phyloP scores from a whole-genome alignment of 2,797 vertebrate species.

The Odontamblyopus lacepedii region DNA sequence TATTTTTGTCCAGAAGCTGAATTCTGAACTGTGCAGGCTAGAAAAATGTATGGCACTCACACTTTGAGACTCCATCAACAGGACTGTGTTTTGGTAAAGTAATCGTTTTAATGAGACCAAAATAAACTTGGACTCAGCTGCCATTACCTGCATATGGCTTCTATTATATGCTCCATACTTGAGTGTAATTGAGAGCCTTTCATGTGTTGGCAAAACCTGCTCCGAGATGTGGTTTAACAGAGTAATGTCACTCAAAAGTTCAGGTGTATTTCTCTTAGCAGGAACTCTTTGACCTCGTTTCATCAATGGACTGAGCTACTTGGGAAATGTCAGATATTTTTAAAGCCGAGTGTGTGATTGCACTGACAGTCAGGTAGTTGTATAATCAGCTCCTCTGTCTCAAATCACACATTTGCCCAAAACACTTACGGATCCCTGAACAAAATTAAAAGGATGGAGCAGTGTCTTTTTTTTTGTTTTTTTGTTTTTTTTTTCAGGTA shows the following conservation, averaged over 20 bases:
- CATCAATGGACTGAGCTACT: background rate
- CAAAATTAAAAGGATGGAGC: background rate
- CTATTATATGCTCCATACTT: conserved; percentile 38
- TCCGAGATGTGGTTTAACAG: conserved; percentile 5
- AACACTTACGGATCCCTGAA: background rate
- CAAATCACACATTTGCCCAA: background rate
- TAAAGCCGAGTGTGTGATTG: background rate
- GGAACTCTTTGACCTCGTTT: background rate
- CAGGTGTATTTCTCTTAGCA: background rate
- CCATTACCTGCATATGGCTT: conserved; percentile 39
- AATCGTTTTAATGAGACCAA: conserved; percentile 44
- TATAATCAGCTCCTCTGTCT: background rate
- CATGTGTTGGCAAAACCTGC: conserved; percentile 30
- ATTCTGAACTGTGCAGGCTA: conserved; percentile 24
- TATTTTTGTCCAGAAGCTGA: background rate
- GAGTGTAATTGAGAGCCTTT: conserved; percentile 28
- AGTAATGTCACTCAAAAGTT: conserved; percentile 22
- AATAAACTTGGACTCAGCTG: conserved; percentile 32
- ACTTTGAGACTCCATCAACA: conserved; percentile 20
- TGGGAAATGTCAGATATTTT: background rate
- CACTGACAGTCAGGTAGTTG: background rate
- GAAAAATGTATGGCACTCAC: conserved; percentile 22
- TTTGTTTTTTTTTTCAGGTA: background rate
- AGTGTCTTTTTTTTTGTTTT: too few species aligned
- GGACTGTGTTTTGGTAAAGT: conserved; percentile 28